Percentiles rank a stretch among this genome's conserved stretches.
Conservation (phyloP, 2,113 vertebrate species). For the western clawed frog (Xenopus tropicalis) region DNA sequence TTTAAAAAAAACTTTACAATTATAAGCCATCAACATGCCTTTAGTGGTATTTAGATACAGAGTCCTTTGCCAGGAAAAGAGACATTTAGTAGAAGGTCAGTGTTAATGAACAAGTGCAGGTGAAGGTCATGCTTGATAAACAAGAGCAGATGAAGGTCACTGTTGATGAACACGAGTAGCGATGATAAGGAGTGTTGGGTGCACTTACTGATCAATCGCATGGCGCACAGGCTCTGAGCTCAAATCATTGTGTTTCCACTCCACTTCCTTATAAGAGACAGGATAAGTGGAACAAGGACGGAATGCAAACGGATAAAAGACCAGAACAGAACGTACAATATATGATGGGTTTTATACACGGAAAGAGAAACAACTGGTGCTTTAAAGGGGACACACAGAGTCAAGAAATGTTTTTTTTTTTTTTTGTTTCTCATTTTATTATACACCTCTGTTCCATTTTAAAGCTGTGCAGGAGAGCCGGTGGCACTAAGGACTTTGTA, state of each 20-base stretch:
- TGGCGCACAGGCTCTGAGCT: background rate
- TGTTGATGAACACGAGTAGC: background rate
- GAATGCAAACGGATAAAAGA: background rate
- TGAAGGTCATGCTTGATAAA: background rate
- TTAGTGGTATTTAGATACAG: background rate
- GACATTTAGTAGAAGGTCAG: too few relatives aligned
- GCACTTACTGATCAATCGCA: conserved; percentile 5
- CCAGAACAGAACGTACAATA: background rate
- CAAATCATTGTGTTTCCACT: background rate
- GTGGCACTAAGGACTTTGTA: too few relatives aligned
- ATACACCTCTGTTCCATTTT: too few relatives aligned
- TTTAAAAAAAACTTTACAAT: too few relatives aligned
- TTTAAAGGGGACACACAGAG: too few relatives aligned
- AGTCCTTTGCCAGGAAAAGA: background rate
- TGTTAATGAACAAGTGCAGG: too few relatives aligned
- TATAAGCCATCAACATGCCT: background rate
- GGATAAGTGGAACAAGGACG: background rate
- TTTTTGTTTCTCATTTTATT: too few relatives aligned
- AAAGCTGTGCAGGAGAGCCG: too few relatives aligned
- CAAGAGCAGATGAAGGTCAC: background rate
- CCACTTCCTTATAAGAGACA: background rate
- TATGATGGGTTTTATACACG: background rate
- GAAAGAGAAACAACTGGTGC: too few relatives aligned
- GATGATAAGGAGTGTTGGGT: background rate
- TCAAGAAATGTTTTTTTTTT: too few relatives aligned